Evolutionary conservation across 2,888 invertebrate genomes (phyloP).

Genomic region (Suillia variegata): DNA sequence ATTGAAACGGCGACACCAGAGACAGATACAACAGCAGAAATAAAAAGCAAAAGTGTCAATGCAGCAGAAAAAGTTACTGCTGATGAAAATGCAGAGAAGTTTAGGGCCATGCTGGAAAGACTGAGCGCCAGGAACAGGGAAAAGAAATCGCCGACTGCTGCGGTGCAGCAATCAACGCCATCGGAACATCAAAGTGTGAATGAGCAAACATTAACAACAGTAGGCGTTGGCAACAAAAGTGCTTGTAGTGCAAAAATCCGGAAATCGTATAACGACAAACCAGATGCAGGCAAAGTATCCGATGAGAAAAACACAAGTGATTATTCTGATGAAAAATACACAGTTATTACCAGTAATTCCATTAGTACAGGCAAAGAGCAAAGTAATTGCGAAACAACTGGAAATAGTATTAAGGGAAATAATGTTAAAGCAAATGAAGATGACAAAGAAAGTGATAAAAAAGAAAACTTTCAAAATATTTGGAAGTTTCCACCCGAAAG

Average conservation of each 20-base stretch:
- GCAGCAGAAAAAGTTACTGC: slow-evolving; percentile 29
- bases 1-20: not conserved
- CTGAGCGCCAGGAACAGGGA: no score
- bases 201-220: slow-evolving; percentile 24
- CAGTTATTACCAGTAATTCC: no score
- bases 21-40: not conserved
- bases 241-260: slow-evolving; percentile 28
- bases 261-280: no score
- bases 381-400: slow-evolving; percentile 8
- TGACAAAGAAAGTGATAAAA: not conserved
- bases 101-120: not conserved
- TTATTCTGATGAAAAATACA: no score
- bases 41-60: slow-evolving; percentile 34
- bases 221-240: slow-evolving; percentile 26
- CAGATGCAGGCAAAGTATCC: no score
- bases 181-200: slow-evolving; percentile 31
- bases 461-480: no score
- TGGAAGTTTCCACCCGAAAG: not conserved
- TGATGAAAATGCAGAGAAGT: slow-evolving; percentile 12
- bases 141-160: no score
- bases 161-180: slow-evolving; percentile 17
- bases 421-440: slow-evolving; percentile 16
- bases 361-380: slow-evolving; percentile 1
- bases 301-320: slow-evolving; percentile 11
- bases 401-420: slow-evolving; percentile 14